These are phyloP conservation scores for Silurus lanzhouensis DNA, from an alignment of 2,797 vertebrate species.

Conservation along the genomic window DNA sequence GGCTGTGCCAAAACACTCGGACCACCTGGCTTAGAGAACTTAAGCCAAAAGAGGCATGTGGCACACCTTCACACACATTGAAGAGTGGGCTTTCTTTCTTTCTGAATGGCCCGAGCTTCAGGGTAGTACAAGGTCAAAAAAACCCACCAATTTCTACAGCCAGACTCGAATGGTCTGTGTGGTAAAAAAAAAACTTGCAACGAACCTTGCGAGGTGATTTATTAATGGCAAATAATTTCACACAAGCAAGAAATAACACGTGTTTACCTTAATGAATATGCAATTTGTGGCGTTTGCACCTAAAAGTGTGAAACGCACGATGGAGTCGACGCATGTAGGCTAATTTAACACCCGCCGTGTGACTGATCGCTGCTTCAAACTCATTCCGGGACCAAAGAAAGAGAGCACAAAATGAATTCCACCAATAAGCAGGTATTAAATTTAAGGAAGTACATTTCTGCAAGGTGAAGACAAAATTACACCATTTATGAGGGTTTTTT, in stretches of 20 bases:
- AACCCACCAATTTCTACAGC: background rate
- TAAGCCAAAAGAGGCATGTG: background rate
- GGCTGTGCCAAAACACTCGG: constrained; percentile 13
- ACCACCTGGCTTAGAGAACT: constrained; percentile 10
- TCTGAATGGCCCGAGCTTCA: background rate
- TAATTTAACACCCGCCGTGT: background rate
- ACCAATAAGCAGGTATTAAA: background rate
- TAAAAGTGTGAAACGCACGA: background rate
- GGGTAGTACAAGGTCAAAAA: background rate
- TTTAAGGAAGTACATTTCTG: background rate
- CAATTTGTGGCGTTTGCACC: background rate
- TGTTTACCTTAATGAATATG: constrained; percentile 4
- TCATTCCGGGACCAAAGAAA: background rate
- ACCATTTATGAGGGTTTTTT: background rate
- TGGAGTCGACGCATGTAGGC: too few species aligned
- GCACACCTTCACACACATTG: constrained; percentile 14
- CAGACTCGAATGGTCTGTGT: too few species aligned
- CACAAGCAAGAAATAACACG: background rate
- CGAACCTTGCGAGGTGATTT: background rate
- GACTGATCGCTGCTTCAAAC: background rate
- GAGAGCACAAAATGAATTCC: background rate
- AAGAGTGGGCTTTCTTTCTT: background rate
- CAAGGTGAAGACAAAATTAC: background rate
- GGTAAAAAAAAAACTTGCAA: background rate
- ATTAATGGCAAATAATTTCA: background rate